Base-by-base conservation (phyloP, 2,888 invertebrate species). In the Eumerus sabulonum region DNA sequence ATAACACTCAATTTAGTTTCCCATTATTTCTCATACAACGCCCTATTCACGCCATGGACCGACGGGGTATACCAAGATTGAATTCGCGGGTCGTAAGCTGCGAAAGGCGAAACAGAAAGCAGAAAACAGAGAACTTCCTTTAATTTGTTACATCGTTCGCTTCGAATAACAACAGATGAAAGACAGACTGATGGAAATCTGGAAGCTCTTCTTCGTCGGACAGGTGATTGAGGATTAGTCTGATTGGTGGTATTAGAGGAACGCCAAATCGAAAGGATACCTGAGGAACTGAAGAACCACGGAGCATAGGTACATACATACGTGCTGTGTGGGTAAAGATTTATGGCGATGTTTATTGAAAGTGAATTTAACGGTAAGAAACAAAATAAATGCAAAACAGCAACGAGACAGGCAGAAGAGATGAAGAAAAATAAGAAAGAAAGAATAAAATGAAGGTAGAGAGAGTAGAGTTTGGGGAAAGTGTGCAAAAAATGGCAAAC, bases 261-360 rank as follows among this genome's bases (percentile, higher is more conserved):
- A n/a, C n/a, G n/a, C 9, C 62, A 76, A 76, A 64, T 76, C 53
- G 68, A 56, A 68, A 57, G 57, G 64, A 70, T 71, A 70, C 71
- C 35, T 13, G 45, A 68, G 27, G 27, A 27, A 7, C 27, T 27
- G 7, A 27, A 27, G 3, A 27, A 27, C 27, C 27, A 27, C 27
- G 27, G 27, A 27, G 27, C 27, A 27, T n/a, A n/a, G n/a, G n/a
- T n/a, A n/a, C 36, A 9, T 36, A 47, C 63, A 68, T 57, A 62
- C 63, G 67, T 42, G 67, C 16, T 11, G 17, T 47, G 18, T 11
- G 47, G 19, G 42, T 40, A 63, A 53, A 81, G 70, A 81, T 82
- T 82, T 82, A 82, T 82, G 81, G 63, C 81, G 82, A 82, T 82
- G 81, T 71, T 82, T 82, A 82, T 82, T 81, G 82, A 74, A 82